Evolutionary conservation across 2,113 vertebrate species (phyloP), one percentile per base, ranked within the genome.

Genomic region (Callocephalon fimbriatum): DNA sequence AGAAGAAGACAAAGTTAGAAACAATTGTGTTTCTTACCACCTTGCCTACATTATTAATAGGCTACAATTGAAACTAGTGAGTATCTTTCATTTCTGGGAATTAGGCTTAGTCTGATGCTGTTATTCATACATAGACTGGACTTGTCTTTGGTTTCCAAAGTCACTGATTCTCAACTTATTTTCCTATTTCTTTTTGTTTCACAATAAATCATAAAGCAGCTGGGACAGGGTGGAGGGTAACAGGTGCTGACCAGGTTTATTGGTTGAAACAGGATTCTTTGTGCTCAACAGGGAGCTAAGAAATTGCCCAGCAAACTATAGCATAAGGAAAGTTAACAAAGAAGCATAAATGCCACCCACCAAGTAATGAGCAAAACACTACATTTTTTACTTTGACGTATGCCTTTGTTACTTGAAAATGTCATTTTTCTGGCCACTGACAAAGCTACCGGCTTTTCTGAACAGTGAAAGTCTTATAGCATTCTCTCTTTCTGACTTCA

Each of bases 371-470:
- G 32, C 29, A 85, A 91, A 90, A 71, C 25, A 73, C 11, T 14
- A 38, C 14, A 35, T 84, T 91, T 95, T 94, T 91, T 91, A 86
- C 81, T 95, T 93, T 96, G 84, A 80, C 77, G 35, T 45, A 83
- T 86, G 32, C 26, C 38, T 96, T 91, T 94, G 63, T 93, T 72
- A 92, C 67, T 93, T 92, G 70, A 77, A 56, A 85, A 32, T 76
- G 37, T 83, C 58, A 93, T 87, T 92, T 94, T 37, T 95, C 37
- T 51, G 71, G 47, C 29, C 84, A n/a, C 47, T 74, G 80, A 73
- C 27, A 89, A 86, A 70, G 35, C 73, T 85, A 48, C 13, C 48
- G 37, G 15, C 35, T 95, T 93, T 88, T 44, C 42, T 75, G 51
- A 68, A 17, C 19, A 86, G 68, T 25, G 61, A 42, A 63, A 81